Percentiles rank a stretch among this genome's conserved stretches.
phyloP scores from a whole-genome alignment of 2,888 invertebrate genomes.

The Malthinus flaveolus region DNA sequence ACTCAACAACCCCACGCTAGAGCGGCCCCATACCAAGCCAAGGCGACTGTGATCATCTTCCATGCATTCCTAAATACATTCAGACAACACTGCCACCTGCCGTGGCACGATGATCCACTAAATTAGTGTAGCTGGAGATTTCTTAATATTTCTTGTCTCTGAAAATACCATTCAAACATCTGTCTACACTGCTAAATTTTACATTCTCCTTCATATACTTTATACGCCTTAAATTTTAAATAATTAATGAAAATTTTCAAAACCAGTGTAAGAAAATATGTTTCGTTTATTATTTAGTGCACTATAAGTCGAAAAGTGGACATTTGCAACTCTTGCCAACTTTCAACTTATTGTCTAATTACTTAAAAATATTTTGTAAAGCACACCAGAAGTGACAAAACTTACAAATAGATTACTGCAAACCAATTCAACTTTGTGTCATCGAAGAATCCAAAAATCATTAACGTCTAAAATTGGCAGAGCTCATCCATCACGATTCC shows the following conservation, averaged over 20 bases:
- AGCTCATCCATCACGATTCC: too few species aligned
- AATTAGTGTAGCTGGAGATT: slow-evolving; percentile 49
- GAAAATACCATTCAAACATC: slow-evolving; percentile 41
- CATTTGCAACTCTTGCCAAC: slow-evolving; percentile 6
- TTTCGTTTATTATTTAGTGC: slow-evolving; percentile 31
- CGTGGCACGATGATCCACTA: slow-evolving; percentile 48
- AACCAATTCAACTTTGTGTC: too few species aligned
- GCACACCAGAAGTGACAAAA: slow-evolving; percentile 3
- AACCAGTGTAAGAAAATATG: slow-evolving; percentile 37
- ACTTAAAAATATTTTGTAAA: slow-evolving; percentile 7
- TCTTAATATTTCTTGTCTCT: slow-evolving; percentile 49
- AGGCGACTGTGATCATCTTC: slow-evolving; percentile 41
- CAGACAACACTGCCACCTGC: slow-evolving; percentile 45
- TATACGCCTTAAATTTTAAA: neutral
- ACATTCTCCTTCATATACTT: neutral
- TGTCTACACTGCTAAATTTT: slow-evolving; percentile 38
- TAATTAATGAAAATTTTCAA: neutral
- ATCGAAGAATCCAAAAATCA: too few species aligned
- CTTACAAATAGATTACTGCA: too few species aligned
- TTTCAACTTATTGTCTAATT: neutral
- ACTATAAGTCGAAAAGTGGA: slow-evolving; percentile 31
- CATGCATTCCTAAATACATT: slow-evolving; percentile 40
- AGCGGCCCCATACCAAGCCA: slow-evolving; percentile 54
- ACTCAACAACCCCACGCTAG: slow-evolving; percentile 47
- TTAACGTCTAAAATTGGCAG: too few species aligned